Percentiles rank a stretch among this genome's conserved stretches.
Conservation (phyloP, 2,888 invertebrate genomes). For the Labia minor region DNA sequence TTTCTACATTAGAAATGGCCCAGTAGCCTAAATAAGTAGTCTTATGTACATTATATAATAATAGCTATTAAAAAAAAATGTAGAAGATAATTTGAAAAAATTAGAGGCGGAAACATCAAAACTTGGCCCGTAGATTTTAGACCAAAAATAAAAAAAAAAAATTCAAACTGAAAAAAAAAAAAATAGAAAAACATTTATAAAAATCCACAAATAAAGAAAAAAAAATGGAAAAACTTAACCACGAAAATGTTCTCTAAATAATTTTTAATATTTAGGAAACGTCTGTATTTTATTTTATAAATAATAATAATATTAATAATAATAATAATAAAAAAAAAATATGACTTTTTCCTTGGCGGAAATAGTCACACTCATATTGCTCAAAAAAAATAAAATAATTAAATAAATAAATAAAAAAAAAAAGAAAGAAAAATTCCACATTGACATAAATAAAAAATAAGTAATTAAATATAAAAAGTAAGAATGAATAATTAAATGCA, state of each 20-base stretch:
- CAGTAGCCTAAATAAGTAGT: slow-evolving; percentile 3
- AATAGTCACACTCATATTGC: slow-evolving; percentile 24
- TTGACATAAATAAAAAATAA: too few species aligned
- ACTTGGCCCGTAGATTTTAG: slow-evolving; percentile 14
- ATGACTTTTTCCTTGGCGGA: slow-evolving; percentile 21
- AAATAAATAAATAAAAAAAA: background rate
- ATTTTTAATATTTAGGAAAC: slow-evolving; percentile 13
- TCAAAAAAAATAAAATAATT: slow-evolving; percentile 22
- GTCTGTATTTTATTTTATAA: slow-evolving; percentile 4
- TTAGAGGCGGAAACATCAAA: slow-evolving; percentile 13
- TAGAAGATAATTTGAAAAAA: slow-evolving; percentile 7
- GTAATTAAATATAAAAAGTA: too few species aligned
- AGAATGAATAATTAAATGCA: too few species aligned
- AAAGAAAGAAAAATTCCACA: background rate
- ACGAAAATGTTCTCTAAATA: slow-evolving; percentile 13
- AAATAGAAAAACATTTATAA: background rate
- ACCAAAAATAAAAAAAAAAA: slow-evolving; percentile 5
- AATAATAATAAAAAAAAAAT: slow-evolving; percentile 8
- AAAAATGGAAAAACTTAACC: slow-evolving; percentile 14
- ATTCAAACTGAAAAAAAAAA: background rate
- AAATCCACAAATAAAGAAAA: slow-evolving; percentile 15
- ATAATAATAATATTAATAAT: slow-evolving; percentile 13
- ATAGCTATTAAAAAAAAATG: background rate
- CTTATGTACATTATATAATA: background rate
- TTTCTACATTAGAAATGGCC: slow-evolving; percentile 1